Evolutionary conservation across 2,113 vertebrate genomes (phyloP).

Genomic region (Sapayoa aenigma): DNA sequence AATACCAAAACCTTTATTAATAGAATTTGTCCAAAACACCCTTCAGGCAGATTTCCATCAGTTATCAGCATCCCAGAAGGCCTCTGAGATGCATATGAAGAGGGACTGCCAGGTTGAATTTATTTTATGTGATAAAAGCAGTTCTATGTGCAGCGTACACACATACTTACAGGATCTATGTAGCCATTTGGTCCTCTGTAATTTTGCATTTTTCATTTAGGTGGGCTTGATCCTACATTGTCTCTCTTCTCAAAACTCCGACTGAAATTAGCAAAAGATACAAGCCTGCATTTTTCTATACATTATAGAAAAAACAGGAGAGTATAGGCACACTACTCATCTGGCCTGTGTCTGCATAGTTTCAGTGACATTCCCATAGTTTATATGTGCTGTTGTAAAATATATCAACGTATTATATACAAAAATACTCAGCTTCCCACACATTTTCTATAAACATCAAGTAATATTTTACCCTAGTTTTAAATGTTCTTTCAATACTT

Average conservation of each 20-base stretch:
- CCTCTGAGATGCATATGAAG: not conserved
- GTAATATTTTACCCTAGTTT: not conserved
- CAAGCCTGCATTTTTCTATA: not conserved
- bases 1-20: not conserved
- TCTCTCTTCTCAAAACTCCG: not conserved
- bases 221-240: not conserved
- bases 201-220: not conserved
- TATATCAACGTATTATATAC: conserved; percentile 21
- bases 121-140: not conserved
- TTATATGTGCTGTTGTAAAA: not conserved
- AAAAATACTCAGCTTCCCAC: conserved; percentile 39
- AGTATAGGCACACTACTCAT: not conserved
- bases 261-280: not conserved
- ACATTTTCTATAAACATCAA: conserved; percentile 1
- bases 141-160: not conserved
- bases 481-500: not conserved
- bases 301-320: not conserved
- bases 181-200: not conserved
- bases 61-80: not conserved
- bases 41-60: not conserved
- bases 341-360: conserved; percentile 9
- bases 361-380: not conserved
- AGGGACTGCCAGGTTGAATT: not conserved
- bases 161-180: not conserved
- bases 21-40: not conserved